Base-by-base conservation (phyloP, 2,113 vertebrate species). In the Oncorhynchus mykiss region DNA sequence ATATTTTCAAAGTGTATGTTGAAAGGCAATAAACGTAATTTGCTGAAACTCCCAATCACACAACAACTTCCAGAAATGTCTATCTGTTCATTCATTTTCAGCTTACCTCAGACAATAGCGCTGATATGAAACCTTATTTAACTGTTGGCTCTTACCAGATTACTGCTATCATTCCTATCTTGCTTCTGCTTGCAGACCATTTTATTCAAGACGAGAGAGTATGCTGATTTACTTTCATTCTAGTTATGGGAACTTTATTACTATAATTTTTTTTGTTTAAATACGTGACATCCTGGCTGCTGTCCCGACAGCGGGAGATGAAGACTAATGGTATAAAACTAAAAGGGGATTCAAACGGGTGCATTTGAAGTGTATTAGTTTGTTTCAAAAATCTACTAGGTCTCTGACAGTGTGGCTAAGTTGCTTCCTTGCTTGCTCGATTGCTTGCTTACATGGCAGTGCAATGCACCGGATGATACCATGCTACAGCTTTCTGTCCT, bases 171-270 rank as follows among this genome's bases (percentile, higher is more conserved):
- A 16, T 59, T 67, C 20, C n/a, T 60, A 78, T 78, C 74, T 67
- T 60, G 65, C 70, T 71, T 67, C 71, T 27, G n/a, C 67, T 54
- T n/a, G 66, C 71, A 71, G 73, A 73, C 78, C 16, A 27, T 74
- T 80, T 69, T 70, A 74, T 74, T 70, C 57, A 73, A 49, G 74
- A 70, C 75, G 67, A 76, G 65, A 57, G 72, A 34, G 62, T 75
- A 77, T 77, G 74, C 49, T 72, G 70, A 80, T 84, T 75, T 76
- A 51, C 45, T 78, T 80, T 73, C 39, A 73, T 78, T 81, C 72
- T 60, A 73, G 73, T 78, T 72, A 66, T 78, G 79, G 70, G 76
- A 73, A 72, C 54, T 72, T 78, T 78, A 68, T 68, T 65, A 78
- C 51, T 71, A 59, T 51, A 5, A 25, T 24, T 73, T 72, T 31